Evolutionary conservation across 2,113 vertebrate genomes (phyloP).

Genomic region (Platichthys flesus): DNA sequence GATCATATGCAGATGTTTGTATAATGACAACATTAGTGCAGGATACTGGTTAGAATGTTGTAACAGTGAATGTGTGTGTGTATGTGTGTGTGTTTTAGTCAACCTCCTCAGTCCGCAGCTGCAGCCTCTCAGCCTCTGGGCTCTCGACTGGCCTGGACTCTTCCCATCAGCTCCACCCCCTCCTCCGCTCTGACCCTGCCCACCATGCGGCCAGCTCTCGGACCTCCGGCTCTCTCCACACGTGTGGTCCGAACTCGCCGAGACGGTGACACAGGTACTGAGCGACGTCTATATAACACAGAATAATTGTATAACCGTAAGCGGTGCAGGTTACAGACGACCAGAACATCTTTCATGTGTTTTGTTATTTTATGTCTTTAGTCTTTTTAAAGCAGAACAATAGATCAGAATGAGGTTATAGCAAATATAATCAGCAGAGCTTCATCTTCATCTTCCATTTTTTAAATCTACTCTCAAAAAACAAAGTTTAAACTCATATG

Average conservation of each 20-base stretch:
- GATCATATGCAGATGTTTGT: no score
- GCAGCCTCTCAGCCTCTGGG: slow-evolving; percentile 84
- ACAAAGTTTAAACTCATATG: no score
- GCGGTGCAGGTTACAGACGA: background rate
- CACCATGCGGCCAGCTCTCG: slow-evolving; percentile 83
- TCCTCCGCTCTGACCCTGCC: slow-evolving; percentile 82
- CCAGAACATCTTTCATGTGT: background rate
- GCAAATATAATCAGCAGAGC: no score
- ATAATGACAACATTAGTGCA: no score
- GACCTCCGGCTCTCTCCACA: slow-evolving; percentile 72
- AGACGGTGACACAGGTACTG: slow-evolving; percentile 88
- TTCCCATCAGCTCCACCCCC: slow-evolving; percentile 84
- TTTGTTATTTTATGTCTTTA: background rate
- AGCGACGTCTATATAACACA: slow-evolving; percentile 47
- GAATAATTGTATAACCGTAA: background rate
- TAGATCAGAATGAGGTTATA: background rate
- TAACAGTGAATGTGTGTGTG: background rate
- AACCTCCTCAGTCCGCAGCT: slow-evolving; percentile 78
- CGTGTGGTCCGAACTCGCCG: slow-evolving; percentile 79
- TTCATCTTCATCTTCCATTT: no score
- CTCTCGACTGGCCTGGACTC: slow-evolving; percentile 90
- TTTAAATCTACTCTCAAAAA: no score
- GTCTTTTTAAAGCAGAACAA: background rate
- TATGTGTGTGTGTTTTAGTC: slow-evolving; percentile 75
- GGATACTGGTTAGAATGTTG: background rate